phyloP scores from a whole-genome alignment of 2,888 invertebrate genomes.

The Xylota sylvarum region DNA sequence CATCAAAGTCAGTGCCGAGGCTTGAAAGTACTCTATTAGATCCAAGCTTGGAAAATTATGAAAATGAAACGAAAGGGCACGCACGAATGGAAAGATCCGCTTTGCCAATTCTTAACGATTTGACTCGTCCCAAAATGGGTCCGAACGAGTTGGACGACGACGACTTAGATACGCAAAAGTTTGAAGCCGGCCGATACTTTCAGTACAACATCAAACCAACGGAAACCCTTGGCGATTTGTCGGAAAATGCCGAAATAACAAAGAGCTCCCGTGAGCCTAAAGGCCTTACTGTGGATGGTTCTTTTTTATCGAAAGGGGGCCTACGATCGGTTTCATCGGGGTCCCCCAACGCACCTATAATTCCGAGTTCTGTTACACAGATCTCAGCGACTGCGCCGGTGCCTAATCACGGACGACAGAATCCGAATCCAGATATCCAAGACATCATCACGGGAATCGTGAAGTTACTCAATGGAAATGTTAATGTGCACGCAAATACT shows the following conservation, averaged over 20 bases:
- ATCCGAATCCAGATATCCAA: conserved; percentile 92
- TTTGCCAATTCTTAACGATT: conserved; percentile 86
- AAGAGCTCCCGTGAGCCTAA: conserved; percentile 82
- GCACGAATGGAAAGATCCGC: conserved; percentile 86
- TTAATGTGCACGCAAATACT: conserved; percentile 92
- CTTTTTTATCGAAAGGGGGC: conserved; percentile 85
- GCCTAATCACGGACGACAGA: conserved; percentile 85
- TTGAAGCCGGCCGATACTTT: conserved; percentile 82
- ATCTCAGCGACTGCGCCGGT: conserved; percentile 79
- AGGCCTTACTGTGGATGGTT: conserved; percentile 80
- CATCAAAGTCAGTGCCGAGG: conserved; percentile 77
- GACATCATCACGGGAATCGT: conserved; percentile 96
- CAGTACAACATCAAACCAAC: conserved; percentile 84
- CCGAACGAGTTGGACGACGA: conserved; percentile 81
- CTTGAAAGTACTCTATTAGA: conserved; percentile 81
- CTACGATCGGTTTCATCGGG: conserved; percentile 84
- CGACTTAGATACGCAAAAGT: conserved; percentile 78
- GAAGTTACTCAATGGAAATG: conserved; percentile 94
- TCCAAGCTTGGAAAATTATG: conserved; percentile 79
- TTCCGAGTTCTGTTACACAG: conserved; percentile 82
- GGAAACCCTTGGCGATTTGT: conserved; percentile 79
- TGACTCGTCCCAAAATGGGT: conserved; percentile 84
- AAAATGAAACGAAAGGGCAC: conserved; percentile 83
- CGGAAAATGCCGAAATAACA: conserved; percentile 81
- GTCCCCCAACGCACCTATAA: conserved; percentile 82